These are phyloP conservation scores for Trididemnum nubilum DNA, from an alignment of 23 tunicate species.

Conservation along the genomic window DNA sequence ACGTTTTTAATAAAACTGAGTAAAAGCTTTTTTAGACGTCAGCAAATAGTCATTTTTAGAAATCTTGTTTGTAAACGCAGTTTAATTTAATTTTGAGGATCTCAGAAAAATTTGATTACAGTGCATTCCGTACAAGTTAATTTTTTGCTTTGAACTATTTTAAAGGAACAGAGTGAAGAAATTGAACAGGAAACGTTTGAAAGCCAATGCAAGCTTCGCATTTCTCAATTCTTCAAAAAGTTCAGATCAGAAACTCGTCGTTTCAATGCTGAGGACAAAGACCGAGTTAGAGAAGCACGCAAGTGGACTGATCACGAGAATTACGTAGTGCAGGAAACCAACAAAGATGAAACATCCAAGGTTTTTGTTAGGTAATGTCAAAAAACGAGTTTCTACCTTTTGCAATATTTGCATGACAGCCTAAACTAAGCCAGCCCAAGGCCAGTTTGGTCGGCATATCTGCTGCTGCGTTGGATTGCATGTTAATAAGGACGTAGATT, in stretches of 20 bases:
- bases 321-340: not conserved
- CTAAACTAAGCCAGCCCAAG: too few relatives aligned
- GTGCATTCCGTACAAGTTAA: too few relatives aligned
- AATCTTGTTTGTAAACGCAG: too few relatives aligned
- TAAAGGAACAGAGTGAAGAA: not conserved
- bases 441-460: too few relatives aligned
- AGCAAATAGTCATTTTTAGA: too few relatives aligned
- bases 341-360: not conserved
- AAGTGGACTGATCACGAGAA: not conserved
- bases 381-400: not conserved
- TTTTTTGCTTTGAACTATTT: too few relatives aligned
- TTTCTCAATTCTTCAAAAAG: not conserved
- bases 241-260: not conserved
- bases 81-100: too few relatives aligned
- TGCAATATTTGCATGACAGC: not conserved
- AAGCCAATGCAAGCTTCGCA: not conserved
- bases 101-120: too few relatives aligned
- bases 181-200: constrained; percentile 4
- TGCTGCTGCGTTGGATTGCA: too few relatives aligned
- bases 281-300: not conserved
- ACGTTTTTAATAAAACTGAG: too few relatives aligned
- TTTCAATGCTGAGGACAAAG: not conserved
- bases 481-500: too few relatives aligned
- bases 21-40: too few relatives aligned
- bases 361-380: not conserved